phyloP scores from a whole-genome alignment of 2,113 vertebrate genomes.

The Chauna torquata region DNA sequence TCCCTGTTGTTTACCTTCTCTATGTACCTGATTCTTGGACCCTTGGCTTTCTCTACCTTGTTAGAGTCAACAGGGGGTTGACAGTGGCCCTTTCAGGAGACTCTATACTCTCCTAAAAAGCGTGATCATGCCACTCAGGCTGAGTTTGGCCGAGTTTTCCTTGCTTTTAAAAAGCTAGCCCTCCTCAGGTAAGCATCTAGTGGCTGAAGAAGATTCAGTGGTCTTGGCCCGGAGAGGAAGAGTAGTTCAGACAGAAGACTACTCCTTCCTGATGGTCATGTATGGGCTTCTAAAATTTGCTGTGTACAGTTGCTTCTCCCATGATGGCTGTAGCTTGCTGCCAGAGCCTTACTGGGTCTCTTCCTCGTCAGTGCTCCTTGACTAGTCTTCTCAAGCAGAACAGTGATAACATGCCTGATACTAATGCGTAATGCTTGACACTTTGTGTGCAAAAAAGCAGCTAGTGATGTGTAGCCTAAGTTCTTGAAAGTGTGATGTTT shows the following conservation, averaged over 20 bases:
- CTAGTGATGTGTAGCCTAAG: background rate
- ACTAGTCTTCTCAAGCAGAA: background rate
- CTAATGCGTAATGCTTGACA: background rate
- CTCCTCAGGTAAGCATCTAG: background rate
- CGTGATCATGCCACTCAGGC: background rate
- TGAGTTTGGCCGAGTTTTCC: background rate
- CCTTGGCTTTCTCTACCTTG: background rate
- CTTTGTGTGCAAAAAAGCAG: background rate
- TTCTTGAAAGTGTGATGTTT: background rate
- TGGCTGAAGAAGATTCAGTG: background rate
- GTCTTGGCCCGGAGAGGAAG: background rate
- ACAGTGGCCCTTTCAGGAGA: background rate
- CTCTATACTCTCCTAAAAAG: background rate
- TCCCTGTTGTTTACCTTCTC: background rate
- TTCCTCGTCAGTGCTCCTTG: background rate
- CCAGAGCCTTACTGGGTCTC: background rate
- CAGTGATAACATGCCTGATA: background rate
- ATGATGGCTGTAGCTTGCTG: background rate
- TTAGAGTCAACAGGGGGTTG: background rate
- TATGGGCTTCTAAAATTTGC: background rate
- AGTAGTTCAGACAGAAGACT: background rate
- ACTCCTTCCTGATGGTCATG: background rate
- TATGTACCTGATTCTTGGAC: background rate
- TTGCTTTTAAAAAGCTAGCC: background rate
- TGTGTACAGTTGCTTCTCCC: background rate